Conservation (phyloP, 2,797 vertebrate species). For the Novumbra hubbsi region DNA sequence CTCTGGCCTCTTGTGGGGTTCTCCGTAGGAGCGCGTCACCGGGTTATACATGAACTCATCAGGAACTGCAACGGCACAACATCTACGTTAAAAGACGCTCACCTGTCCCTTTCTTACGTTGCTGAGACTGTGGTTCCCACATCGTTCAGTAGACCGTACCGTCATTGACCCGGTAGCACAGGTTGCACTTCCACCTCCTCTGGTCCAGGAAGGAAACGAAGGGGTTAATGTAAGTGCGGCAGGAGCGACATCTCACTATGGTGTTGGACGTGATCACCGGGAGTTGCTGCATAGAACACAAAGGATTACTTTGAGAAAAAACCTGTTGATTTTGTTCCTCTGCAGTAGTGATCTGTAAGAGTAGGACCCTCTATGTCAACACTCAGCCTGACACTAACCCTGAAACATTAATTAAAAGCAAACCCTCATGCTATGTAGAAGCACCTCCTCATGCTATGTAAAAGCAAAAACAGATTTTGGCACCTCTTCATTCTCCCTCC, state of each 20-base stretch:
- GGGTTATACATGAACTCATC: slow-evolving; percentile 99
- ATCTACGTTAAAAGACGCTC: background rate
- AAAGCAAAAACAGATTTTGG: background rate
- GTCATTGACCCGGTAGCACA: slow-evolving; percentile 95
- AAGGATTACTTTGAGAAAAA: background rate
- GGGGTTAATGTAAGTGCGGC: slow-evolving; percentile 96
- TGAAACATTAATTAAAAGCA: too few relatives aligned
- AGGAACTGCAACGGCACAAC: slow-evolving; percentile 76
- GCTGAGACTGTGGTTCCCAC: background rate
- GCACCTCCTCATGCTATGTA: background rate
- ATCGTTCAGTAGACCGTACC: slow-evolving; percentile 67
- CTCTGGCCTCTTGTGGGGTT: slow-evolving; percentile 95
- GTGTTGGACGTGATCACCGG: slow-evolving; percentile 97
- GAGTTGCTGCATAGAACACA: slow-evolving; percentile 78
- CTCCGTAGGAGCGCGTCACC: slow-evolving; percentile 91
- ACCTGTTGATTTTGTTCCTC: background rate
- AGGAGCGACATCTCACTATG: slow-evolving; percentile 93
- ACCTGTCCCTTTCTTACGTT: background rate
- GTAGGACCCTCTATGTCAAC: background rate
- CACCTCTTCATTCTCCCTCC: background rate
- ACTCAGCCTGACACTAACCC: too few relatives aligned
- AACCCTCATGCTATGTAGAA: too few relatives aligned
- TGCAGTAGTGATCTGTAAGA: background rate
- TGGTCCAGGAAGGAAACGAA: slow-evolving; percentile 98
- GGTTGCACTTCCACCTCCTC: slow-evolving; percentile 96